Conservation (phyloP, 35 echinoderm and acorn worm genomes). For the Ptychodera flava region DNA sequence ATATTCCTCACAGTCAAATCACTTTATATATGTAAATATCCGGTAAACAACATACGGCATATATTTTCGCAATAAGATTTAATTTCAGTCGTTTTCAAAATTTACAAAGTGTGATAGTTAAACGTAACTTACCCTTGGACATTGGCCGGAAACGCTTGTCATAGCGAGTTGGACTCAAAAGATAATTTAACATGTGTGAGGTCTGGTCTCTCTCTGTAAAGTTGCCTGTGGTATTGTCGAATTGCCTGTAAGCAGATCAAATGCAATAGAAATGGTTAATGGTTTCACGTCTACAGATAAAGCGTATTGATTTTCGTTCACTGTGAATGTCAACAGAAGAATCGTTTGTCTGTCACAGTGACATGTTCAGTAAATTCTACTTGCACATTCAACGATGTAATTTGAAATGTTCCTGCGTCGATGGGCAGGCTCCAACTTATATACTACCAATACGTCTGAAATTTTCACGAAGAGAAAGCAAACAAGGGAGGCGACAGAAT, state of each 20-base stretch:
- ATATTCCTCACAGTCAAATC: not conserved
- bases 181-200: not conserved
- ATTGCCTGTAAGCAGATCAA: no score
- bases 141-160: not conserved
- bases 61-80: not conserved
- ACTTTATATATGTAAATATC: not conserved
- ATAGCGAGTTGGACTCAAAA: not conserved
- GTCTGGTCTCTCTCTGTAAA: not conserved
- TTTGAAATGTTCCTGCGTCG: no score
- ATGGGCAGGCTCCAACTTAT: no score
- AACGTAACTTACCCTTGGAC: not conserved
- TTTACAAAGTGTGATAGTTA: not conserved
- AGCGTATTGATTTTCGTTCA: not conserved
- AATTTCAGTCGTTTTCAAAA: not conserved
- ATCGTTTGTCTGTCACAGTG: not conserved
- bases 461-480: no score
- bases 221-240: not conserved
- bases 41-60: not conserved
- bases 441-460: no score
- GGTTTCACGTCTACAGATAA: not conserved
- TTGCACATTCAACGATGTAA: no score
- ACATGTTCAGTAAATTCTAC: no score
- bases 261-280: no score
- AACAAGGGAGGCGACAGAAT: no score
- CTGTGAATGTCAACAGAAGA: not conserved